phyloP scores from a whole-genome alignment of 2,797 vertebrate species.

The Crocodylus rhombifer region DNA sequence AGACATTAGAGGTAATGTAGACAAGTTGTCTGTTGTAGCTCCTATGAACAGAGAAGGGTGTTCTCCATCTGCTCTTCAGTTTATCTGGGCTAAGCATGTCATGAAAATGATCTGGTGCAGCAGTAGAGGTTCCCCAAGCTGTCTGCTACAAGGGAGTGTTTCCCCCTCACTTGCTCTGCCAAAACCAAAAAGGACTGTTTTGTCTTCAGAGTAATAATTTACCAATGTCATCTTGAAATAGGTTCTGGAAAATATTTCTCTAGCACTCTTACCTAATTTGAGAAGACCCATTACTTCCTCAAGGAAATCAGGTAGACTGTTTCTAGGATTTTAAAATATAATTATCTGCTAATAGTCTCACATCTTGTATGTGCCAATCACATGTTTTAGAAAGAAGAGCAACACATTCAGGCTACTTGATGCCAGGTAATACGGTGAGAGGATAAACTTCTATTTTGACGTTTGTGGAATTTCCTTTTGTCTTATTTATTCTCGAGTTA shows the following conservation, averaged over 20 bases:
- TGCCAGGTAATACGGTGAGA: not conserved
- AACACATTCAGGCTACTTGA: not conserved
- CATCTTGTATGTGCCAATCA: not conserved
- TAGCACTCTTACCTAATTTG: not conserved
- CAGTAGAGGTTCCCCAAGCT: not conserved
- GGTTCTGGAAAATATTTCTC: accelerated
- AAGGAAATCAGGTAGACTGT: not conserved
- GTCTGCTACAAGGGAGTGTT: not conserved
- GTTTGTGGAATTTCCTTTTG: conserved; percentile 3
- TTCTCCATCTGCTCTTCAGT: not conserved
- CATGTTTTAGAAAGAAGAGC: not conserved
- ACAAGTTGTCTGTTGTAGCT: not conserved
- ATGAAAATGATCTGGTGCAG: not conserved
- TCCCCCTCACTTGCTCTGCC: not conserved
- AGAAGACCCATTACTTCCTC: not conserved
- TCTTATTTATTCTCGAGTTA: not conserved
- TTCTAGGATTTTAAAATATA: not conserved
- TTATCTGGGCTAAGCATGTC: not conserved
- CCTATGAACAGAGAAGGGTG: not conserved
- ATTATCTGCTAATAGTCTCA: not conserved
- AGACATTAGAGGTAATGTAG: not conserved
- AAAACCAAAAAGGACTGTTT: not conserved
- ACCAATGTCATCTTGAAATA: not conserved
- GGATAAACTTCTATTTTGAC: conserved; percentile 17
- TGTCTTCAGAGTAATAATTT: not conserved